Percentiles rank a stretch among this genome's conserved stretches.
phyloP scores from a whole-genome alignment of 1,140 invertebrate species.

The Aphis gossypii region DNA sequence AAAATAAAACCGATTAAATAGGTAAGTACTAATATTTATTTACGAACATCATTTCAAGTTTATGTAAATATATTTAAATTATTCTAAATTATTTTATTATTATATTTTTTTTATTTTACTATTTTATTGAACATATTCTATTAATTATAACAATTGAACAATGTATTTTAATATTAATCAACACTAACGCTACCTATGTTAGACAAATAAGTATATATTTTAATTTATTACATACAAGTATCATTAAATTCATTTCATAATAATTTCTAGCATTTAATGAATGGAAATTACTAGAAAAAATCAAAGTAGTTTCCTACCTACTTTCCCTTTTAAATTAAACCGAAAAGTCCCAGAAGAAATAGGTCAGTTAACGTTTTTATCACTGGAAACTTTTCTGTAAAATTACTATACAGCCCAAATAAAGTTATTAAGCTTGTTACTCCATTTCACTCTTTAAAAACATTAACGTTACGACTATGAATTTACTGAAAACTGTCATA shows the following conservation, averaged over 20 bases:
- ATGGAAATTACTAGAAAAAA: neutral
- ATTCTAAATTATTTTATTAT: too few species aligned
- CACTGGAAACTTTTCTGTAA: neutral
- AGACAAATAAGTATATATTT: neutral
- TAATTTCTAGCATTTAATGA: neutral
- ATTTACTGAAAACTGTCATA: neutral
- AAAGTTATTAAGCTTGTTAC: constrained; percentile 6
- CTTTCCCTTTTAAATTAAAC: neutral
- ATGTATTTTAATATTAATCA: neutral
- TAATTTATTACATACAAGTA: neutral
- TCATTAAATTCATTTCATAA: neutral
- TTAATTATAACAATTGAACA: too few species aligned
- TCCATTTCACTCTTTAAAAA: neutral
- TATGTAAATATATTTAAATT: too few species aligned
- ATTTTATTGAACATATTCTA: neutral
- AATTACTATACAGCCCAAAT: constrained; percentile 1
- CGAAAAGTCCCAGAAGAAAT: neutral
- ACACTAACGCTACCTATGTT: neutral
- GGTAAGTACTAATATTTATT: too few species aligned
- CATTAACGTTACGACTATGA: neutral
- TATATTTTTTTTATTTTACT: too few species aligned
- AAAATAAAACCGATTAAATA: too few species aligned
- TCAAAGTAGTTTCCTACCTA: neutral
- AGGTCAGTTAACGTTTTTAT: constrained; percentile 11
- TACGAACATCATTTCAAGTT: too few species aligned